Evolutionary conservation across 2,113 vertebrate genomes (phyloP).

Genomic region (Cyprinodon brontotheroides): DNA sequence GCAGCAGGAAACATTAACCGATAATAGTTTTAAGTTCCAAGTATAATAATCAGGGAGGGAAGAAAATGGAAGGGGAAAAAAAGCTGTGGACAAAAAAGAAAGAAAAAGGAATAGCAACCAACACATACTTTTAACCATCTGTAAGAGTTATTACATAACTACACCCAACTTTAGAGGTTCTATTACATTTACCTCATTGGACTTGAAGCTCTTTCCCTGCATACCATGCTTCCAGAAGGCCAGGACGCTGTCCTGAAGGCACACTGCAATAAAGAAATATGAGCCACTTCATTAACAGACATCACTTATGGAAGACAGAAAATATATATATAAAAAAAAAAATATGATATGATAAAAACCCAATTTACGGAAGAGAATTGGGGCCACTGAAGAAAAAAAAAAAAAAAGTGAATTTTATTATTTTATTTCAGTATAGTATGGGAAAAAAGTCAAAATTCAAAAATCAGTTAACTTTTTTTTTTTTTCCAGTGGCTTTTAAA

Average conservation of each 20-base stretch:
- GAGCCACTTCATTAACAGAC: not conserved
- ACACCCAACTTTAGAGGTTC: too few species aligned
- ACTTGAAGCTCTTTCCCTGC: conserved; percentile 99
- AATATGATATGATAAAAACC: not conserved
- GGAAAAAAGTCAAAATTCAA: too few species aligned
- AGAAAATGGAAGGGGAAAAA: not conserved
- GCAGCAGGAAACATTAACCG: not conserved
- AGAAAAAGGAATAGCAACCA: not conserved
- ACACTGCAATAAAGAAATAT: conserved; percentile 79
- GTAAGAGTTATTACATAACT: not conserved
- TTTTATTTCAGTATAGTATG: too few species aligned
- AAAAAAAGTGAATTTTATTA: not conserved
- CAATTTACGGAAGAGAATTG: too few species aligned
- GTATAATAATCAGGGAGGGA: not conserved
- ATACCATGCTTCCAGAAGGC: conserved; percentile 99
- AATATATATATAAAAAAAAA: too few species aligned
- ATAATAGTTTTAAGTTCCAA: not conserved
- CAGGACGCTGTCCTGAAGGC: conserved; percentile 97
- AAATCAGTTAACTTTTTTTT: too few species aligned
- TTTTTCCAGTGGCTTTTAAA: too few species aligned
- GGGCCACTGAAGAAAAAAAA: too few species aligned
- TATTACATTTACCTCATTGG: conserved; percentile 87
- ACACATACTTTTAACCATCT: not conserved
- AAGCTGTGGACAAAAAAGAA: not conserved
- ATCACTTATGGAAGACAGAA: not conserved